A percentile compares a stretch with the other conserved stretches of the same genome.
phyloP scores from a whole-genome alignment of 2,888 invertebrate genomes.

The Drosophila prostipennis region DNA sequence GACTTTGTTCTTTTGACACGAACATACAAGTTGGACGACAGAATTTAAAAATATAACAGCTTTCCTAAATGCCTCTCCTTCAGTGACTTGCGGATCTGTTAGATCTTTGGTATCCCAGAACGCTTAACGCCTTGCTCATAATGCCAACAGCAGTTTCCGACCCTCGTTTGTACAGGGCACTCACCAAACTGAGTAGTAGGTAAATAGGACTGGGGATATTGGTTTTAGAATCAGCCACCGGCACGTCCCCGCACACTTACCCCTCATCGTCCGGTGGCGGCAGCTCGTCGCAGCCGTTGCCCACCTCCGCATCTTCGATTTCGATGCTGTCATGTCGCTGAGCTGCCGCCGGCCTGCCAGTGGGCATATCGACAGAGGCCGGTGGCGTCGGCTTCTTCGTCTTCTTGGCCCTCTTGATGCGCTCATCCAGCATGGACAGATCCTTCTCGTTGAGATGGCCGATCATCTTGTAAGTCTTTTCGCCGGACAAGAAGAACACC shows the following conservation, averaged over 20 bases:
- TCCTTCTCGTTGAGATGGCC: slow-evolving; percentile 98
- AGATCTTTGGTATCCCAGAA: neutral
- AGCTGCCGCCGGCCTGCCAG: slow-evolving; percentile 49
- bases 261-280: slow-evolving; percentile 81
- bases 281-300: slow-evolving; percentile 82
- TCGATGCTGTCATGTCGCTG: slow-evolving; percentile 83
- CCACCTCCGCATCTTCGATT: slow-evolving; percentile 82
- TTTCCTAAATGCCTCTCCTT: neutral
- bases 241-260: slow-evolving; percentile 49
- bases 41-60: neutral
- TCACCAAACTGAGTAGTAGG: slow-evolving; percentile 1
- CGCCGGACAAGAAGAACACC: slow-evolving; percentile 95
- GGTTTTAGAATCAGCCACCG: neutral
- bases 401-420: slow-evolving; percentile 95
- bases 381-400: slow-evolving; percentile 85
- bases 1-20: neutral
- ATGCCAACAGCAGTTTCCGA: slow-evolving; percentile 23
- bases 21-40: neutral
- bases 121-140: neutral
- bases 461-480: slow-evolving; percentile 94
- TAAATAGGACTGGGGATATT: slow-evolving; percentile 3
- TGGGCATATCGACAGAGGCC: slow-evolving; percentile 83
- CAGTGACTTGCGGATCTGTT: neutral
- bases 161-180: slow-evolving; percentile 22
- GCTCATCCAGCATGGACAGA: slow-evolving; percentile 95